Conservation (phyloP, 2,888 invertebrate species). For the Drosophila mercatorum region DNA sequence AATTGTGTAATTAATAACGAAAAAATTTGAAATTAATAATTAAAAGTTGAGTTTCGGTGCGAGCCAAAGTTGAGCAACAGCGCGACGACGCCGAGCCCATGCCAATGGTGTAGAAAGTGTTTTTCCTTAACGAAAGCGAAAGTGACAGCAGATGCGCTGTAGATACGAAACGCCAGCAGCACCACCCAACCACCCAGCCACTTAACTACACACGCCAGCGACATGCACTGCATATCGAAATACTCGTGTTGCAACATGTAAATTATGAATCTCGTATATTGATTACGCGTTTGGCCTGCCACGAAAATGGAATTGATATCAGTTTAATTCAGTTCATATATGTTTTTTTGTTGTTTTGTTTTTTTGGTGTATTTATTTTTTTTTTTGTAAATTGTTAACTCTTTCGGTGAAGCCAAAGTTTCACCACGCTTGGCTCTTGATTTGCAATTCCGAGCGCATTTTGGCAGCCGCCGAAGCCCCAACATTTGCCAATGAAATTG, state of each 20-base stretch:
- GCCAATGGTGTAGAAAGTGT: slow-evolving; percentile 72
- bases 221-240: slow-evolving; percentile 65
- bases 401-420: slow-evolving; percentile 48
- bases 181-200: slow-evolving; percentile 7
- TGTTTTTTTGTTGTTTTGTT: slow-evolving; percentile 8
- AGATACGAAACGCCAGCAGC: not conserved
- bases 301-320: slow-evolving; percentile 60
- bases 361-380: slow-evolving; percentile 2
- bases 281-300: slow-evolving; percentile 56
- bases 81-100: slow-evolving; percentile 23
- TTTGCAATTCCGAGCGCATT: slow-evolving; percentile 72
- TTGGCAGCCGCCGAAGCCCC: slow-evolving; percentile 31
- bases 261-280: slow-evolving; percentile 75
- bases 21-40: slow-evolving; percentile 60
- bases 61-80: slow-evolving; percentile 37
- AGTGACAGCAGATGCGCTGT: slow-evolving; percentile 50
- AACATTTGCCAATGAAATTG: slow-evolving; percentile 69
- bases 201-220: slow-evolving; percentile 13
- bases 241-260: slow-evolving; percentile 38
- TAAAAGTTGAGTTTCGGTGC: slow-evolving; percentile 9
- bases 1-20: slow-evolving; percentile 41
- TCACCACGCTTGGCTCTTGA: slow-evolving; percentile 59
- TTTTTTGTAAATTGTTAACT: slow-evolving; percentile 1
- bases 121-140: slow-evolving; percentile 70
- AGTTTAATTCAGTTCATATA: slow-evolving; percentile 8